A percentile compares a stretch with the other conserved stretches of the same genome.
These are phyloP conservation scores for Morus bassanus DNA, from an alignment of 2,797 vertebrate species.

Conservation along the genomic window DNA sequence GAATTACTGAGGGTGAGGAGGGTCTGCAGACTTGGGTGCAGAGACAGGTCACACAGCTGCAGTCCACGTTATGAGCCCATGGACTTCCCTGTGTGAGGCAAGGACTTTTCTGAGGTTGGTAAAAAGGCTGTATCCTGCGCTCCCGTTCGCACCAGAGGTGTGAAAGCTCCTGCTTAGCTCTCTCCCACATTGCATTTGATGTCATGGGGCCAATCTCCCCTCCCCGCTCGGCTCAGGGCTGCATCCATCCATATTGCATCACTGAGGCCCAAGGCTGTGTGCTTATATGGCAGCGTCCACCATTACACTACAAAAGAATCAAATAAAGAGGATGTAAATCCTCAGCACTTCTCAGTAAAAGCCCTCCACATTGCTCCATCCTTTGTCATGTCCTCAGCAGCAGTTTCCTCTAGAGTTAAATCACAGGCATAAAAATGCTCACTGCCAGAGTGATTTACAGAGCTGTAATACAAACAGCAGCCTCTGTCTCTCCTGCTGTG, in stretches of 20 bases:
- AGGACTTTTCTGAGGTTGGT: too few species aligned
- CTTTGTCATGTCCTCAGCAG: not conserved
- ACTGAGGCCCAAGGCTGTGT: rapidly evolving
- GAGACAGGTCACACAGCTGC: not conserved
- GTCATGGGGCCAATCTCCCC: not conserved
- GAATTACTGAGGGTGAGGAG: not conserved
- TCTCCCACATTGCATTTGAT: rapidly evolving
- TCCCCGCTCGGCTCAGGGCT: not conserved
- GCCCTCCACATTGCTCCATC: not conserved
- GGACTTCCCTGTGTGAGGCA: not conserved
- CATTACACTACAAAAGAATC: rapidly evolving
- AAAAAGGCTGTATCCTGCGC: not conserved
- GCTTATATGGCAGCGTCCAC: rapidly evolving
- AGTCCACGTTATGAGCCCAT: rapidly evolving
- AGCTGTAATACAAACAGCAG: not conserved
- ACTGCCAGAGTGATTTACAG: rapidly evolving
- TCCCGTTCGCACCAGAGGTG: rapidly evolving
- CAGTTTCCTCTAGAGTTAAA: not conserved
- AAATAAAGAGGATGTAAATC: not conserved
- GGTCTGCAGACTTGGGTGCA: not conserved
- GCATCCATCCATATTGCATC: rapidly evolving
- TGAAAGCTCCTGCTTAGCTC: not conserved
- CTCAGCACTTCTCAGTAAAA: not conserved
- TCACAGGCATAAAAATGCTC: not conserved
- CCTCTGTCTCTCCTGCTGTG: not conserved